Conservation (phyloP, 1,140 invertebrate genomes). For the Orussus abietinus region DNA sequence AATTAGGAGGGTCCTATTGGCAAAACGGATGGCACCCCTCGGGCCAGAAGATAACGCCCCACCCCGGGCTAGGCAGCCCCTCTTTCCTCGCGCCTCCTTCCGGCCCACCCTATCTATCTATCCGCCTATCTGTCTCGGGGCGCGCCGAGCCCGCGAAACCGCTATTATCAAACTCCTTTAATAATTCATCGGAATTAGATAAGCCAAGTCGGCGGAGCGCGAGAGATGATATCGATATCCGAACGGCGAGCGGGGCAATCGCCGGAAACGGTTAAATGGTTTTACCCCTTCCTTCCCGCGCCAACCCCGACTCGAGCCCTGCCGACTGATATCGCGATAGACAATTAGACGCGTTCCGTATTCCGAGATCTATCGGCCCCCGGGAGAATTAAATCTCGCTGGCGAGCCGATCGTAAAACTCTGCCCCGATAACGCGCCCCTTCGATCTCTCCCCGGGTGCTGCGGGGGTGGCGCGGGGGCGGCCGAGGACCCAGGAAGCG, state of each 20-base stretch:
- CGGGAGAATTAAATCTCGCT: too few species aligned
- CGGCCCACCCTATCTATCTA: neutral
- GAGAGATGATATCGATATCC: slow-evolving; percentile 8
- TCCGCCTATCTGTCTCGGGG: slow-evolving; percentile 20
- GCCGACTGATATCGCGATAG: slow-evolving; percentile 34
- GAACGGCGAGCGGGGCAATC: slow-evolving; percentile 9
- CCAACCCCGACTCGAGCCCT: too few species aligned
- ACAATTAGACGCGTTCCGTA: slow-evolving; percentile 37
- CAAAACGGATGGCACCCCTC: slow-evolving; percentile 48
- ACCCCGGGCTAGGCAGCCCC: slow-evolving; percentile 5
- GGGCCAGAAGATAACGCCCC: slow-evolving; percentile 44
- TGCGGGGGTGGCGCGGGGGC: too few species aligned
- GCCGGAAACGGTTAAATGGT: slow-evolving; percentile 32
- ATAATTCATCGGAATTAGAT: slow-evolving; percentile 40
- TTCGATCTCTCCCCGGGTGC: too few species aligned
- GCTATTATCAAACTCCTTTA: slow-evolving; percentile 26
- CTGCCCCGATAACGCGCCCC: too few species aligned
- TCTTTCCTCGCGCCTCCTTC: slow-evolving; percentile 17
- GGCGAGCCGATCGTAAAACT: too few species aligned
- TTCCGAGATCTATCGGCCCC: slow-evolving; percentile 20
- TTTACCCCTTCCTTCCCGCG: too few species aligned
- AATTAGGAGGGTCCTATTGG: slow-evolving; percentile 40
- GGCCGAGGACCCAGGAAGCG: too few species aligned
- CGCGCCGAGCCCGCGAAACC: slow-evolving; percentile 16
- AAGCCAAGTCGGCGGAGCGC: slow-evolving; percentile 16